These are phyloP conservation scores for Trichechus manatus DNA, from an alignment of 2,113 vertebrate genomes.

Conservation along the genomic window DNA sequence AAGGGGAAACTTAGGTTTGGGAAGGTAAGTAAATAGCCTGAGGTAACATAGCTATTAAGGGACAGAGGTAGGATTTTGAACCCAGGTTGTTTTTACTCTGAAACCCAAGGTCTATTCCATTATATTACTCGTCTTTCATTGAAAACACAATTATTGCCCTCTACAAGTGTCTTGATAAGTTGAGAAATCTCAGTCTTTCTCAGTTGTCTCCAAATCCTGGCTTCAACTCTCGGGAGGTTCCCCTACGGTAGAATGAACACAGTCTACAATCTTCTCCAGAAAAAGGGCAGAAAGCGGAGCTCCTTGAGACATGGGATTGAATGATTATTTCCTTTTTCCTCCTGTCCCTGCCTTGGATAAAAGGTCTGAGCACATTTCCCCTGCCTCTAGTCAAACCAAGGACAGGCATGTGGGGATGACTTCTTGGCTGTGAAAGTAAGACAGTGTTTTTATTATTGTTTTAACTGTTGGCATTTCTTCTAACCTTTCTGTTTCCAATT, in stretches of 20 bases:
- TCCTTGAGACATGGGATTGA: not conserved
- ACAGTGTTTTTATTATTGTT: constrained; percentile 70
- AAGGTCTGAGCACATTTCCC: not conserved
- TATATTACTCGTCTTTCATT: not conserved
- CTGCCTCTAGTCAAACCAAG: constrained; percentile 21
- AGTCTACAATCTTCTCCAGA: not conserved
- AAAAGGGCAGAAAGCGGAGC: not conserved
- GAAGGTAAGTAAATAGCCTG: not conserved
- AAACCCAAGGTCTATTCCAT: not conserved
- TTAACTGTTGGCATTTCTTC: constrained; percentile 73
- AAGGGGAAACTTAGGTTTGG: not conserved
- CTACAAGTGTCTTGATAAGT: not conserved
- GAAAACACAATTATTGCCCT: constrained; percentile 18
- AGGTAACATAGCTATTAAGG: not conserved
- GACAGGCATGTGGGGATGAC: constrained; percentile 19
- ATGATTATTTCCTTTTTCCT: constrained; percentile 49
- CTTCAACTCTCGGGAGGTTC: not conserved
- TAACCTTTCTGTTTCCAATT: constrained; percentile 80
- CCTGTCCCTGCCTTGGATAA: not conserved
- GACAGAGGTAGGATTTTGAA: not conserved
- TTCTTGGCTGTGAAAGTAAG: constrained; percentile 76
- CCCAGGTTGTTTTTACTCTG: not conserved
- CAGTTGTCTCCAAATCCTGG: not conserved
- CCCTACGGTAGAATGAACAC: not conserved
- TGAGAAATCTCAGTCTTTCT: constrained; percentile 33